Base-by-base conservation (phyloP, 2,888 invertebrate genomes). In the Diadegma fenestrale region DNA sequence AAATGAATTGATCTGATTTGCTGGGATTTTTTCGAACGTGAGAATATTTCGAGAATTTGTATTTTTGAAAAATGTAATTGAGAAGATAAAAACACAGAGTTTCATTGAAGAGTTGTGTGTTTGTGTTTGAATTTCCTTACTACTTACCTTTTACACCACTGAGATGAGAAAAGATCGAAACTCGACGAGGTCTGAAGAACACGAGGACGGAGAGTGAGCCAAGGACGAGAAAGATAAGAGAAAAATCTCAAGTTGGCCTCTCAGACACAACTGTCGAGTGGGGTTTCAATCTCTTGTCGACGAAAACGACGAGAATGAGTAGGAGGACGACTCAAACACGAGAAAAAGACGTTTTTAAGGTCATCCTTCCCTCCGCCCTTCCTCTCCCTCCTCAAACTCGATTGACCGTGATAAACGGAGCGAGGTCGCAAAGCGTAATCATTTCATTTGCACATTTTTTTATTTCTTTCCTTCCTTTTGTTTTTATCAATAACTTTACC, bases 171-270 rank as follows among this genome's bases (percentile, higher is more conserved):
- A 69, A 26, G 48, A 69, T 30, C 30, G 30, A 30, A n/a, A 26
- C 63, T 63, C 63, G 63, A 63, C 68, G 72, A 73, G 58, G 45
- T 75, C 41, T 73, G 43, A 5, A 8, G 26, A 58, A 19, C 12
- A 58, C 22, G 26, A 43, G 51, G 14, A 26, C 64, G 1, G 12
- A 30, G 69, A 19, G 61, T 22, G 43, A 45, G 37, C 48, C 48
- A 61, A 69, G 69, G 71, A 72, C 71, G 41, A 72, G 30, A 19
- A 54, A 79, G 71, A 71, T 71, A 63, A 71, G 22, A 54, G 37
- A 54, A 48, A 79, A 79, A 79, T 80, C 71, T 80, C 61, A 22
- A 77, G 66, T 41, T 63, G 71, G 61, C 78, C 45, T 48, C 76
- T 76, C 77, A 22, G 63, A 33, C 41, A 26, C 19, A 66, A n/a